Percentiles rank a stretch among this genome's conserved stretches.
These are phyloP conservation scores for Diglossa cyanea DNA, from an alignment of 2,797 vertebrate genomes.

Conservation along the genomic window DNA sequence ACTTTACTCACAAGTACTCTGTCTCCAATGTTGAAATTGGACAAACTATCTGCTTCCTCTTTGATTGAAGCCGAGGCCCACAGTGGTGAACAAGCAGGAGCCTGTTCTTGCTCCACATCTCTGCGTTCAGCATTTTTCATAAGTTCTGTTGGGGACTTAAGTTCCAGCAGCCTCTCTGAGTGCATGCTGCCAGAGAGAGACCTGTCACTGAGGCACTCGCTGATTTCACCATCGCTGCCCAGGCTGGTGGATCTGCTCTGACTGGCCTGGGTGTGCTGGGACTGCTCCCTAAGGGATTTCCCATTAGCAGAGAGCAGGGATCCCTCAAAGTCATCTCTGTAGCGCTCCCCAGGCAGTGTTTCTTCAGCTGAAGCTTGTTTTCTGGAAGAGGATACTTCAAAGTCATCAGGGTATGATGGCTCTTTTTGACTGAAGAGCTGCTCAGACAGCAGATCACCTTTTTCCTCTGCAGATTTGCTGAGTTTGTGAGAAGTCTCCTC, in stretches of 20 bases:
- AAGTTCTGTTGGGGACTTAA: slow-evolving; percentile 72
- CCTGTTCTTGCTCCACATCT: slow-evolving; percentile 62
- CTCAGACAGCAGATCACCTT: slow-evolving; percentile 48
- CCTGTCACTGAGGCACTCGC: slow-evolving; percentile 80
- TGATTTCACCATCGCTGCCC: slow-evolving; percentile 83
- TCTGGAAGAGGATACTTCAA: slow-evolving; percentile 70
- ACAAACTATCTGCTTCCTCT: slow-evolving; percentile 77
- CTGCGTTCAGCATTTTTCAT: slow-evolving; percentile 68
- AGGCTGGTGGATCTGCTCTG: slow-evolving; percentile 57
- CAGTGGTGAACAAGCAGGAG: slow-evolving; percentile 25
- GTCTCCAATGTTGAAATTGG: slow-evolving; percentile 85
- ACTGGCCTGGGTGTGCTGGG: slow-evolving; percentile 10
- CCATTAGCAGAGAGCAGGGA: slow-evolving; percentile 67
- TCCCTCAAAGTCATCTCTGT: slow-evolving; percentile 82
- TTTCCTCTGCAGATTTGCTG: slow-evolving; percentile 46
- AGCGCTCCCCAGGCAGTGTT: slow-evolving; percentile 23
- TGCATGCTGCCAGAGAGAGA: slow-evolving; percentile 73
- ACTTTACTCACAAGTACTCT: slow-evolving; percentile 89
- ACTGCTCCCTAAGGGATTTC: slow-evolving; percentile 49
- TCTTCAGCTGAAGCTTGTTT: slow-evolving; percentile 65
- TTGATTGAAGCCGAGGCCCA: slow-evolving; percentile 15
- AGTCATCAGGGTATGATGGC: slow-evolving; percentile 69
- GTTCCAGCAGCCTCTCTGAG: slow-evolving; percentile 78
- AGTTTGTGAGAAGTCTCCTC: slow-evolving; percentile 7
- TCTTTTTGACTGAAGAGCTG: slow-evolving; percentile 48